Evolutionary conservation across 1,140 invertebrate species (phyloP).

Genomic region (Nixonia krombeini): DNA sequence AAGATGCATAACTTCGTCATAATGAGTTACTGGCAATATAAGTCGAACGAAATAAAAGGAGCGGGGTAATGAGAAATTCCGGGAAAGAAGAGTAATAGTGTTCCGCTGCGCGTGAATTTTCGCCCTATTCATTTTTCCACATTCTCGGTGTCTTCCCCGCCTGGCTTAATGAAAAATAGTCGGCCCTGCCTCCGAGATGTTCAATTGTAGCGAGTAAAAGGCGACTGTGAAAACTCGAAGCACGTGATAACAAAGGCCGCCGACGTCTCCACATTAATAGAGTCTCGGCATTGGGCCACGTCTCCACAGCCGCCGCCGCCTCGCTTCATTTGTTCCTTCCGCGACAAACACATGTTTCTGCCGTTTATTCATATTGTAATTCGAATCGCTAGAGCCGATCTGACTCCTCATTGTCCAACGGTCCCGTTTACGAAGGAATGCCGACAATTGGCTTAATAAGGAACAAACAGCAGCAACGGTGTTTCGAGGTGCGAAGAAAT

Average conservation of each 20-base stretch:
- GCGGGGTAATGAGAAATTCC: constrained; percentile 43
- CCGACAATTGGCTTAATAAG: constrained; percentile 6
- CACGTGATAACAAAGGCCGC: no score
- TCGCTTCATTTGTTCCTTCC: not conserved
- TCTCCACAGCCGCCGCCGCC: no score
- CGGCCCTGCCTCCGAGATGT: no score
- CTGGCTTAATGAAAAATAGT: not conserved
- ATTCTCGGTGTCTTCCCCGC: not conserved
- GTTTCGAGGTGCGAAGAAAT: no score
- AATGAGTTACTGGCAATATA: constrained; percentile 44
- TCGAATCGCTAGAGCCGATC: constrained; percentile 8
- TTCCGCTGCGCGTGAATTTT: not conserved
- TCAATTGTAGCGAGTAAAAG: no score
- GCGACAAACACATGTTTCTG: not conserved
- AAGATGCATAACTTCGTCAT: constrained; percentile 50
- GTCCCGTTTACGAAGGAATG: not conserved
- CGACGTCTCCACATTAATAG: no score
- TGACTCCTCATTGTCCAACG: constrained; percentile 10
- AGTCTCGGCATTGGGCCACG: no score
- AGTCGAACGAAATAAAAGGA: constrained; percentile 36
- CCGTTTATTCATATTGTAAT: constrained; percentile 23
- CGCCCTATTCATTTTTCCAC: not conserved
- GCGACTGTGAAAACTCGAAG: no score
- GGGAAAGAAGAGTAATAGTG: constrained; percentile 11
- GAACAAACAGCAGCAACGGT: no score